phyloP scores from a whole-genome alignment of 2,888 invertebrate species.

The Diarsia dahlii region DNA sequence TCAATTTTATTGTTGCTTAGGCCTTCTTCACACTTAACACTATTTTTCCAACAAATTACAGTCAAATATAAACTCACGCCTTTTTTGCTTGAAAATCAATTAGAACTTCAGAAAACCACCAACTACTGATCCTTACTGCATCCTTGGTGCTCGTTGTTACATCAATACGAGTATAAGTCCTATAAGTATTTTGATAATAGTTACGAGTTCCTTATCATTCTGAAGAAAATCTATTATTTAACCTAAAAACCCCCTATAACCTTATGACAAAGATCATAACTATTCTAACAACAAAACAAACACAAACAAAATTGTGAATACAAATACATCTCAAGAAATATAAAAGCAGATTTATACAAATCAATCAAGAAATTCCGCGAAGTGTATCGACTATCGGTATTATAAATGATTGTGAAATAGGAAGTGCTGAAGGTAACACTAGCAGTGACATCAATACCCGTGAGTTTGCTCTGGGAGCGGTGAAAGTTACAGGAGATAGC shows the following conservation, averaged over 20 bases:
- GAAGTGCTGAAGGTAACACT: conserved; percentile 84
- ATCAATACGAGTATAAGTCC: too few relatives aligned
- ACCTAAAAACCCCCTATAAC: neutral
- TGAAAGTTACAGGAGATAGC: conserved; percentile 61
- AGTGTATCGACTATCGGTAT: conserved; percentile 63
- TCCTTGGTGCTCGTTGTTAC: too few relatives aligned
- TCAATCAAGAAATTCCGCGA: conserved; percentile 7
- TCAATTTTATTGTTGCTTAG: neutral
- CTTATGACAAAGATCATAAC: neutral
- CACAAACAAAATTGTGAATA: neutral
- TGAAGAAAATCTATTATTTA: neutral
- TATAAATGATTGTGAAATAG: conserved; percentile 79
- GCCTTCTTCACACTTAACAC: neutral
- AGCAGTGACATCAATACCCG: conserved; percentile 85
- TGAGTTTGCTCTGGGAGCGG: conserved; percentile 75
- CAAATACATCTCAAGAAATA: neutral
- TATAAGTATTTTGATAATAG: too few relatives aligned
- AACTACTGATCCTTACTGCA: too few relatives aligned
- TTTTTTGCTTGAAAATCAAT: neutral
- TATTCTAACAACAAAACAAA: neutral
- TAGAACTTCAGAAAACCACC: neutral
- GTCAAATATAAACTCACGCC: neutral
- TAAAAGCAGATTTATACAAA: neutral
- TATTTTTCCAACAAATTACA: neutral
- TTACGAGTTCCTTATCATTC: too few relatives aligned